phyloP scores from a whole-genome alignment of 2,797 vertebrate species.

The Bradypus variegatus region DNA sequence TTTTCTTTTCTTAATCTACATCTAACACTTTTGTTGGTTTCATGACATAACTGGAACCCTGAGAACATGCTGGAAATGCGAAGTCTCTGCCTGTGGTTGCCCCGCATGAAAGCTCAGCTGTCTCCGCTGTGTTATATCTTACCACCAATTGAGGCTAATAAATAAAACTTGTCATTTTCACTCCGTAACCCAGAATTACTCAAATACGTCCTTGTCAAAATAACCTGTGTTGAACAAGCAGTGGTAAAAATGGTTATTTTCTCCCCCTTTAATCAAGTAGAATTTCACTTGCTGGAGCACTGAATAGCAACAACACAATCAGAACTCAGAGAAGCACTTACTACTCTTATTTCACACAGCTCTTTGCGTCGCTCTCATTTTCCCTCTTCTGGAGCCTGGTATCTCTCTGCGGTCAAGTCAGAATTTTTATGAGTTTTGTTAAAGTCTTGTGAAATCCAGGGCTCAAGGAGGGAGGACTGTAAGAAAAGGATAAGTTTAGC shows the following conservation, averaged over 20 bases:
- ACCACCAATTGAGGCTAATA: slow-evolving; percentile 30
- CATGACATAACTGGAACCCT: neutral
- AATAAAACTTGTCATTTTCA: slow-evolving; percentile 53
- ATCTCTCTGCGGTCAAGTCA: neutral
- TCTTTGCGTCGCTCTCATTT: neutral
- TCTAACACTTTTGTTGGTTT: neutral
- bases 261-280: neutral
- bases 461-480: neutral
- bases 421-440: slow-evolving; percentile 16
- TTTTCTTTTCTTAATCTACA: slow-evolving; percentile 1
- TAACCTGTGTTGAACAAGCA: slow-evolving; percentile 30
- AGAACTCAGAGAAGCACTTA: slow-evolving; percentile 15
- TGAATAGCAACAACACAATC: neutral
- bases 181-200: slow-evolving; percentile 29
- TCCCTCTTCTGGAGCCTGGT: neutral
- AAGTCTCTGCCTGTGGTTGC: neutral
- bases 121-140: slow-evolving; percentile 14
- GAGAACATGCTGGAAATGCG: neutral
- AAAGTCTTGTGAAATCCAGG: neutral
- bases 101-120: neutral
- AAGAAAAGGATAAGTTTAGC: too few species aligned
- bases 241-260: slow-evolving; percentile 3
- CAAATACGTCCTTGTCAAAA: slow-evolving; percentile 48
- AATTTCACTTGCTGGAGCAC: neutral
- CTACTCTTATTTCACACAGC: neutral